Evolutionary conservation across 2,113 vertebrate genomes (phyloP).

Genomic region (Oryzias woworae): DNA sequence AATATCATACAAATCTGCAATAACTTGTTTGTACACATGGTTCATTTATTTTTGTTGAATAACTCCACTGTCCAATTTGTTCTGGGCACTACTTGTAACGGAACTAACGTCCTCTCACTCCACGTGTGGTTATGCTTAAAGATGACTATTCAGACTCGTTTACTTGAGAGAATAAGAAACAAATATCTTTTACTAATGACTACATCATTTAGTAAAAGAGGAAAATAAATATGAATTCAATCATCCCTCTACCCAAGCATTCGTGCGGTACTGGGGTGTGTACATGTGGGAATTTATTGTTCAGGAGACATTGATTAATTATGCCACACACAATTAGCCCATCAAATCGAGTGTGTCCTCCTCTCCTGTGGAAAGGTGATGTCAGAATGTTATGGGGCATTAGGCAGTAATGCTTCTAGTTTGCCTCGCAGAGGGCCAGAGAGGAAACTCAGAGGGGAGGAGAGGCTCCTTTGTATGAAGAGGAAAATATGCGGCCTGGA

Average conservation of each 20-base stretch:
- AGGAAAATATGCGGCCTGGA: conserved; percentile 40
- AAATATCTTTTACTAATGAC: conserved; percentile 47
- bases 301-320: conserved; percentile 81
- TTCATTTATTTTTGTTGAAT: no score
- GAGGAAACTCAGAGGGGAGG: conserved; percentile 37
- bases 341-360: conserved; percentile 79
- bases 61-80: neutral
- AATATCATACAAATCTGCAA: no score
- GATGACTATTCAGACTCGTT: conserved; percentile 3
- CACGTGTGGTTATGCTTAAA: neutral
- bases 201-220: conserved; percentile 56
- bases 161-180: conserved; percentile 21
- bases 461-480: conserved; percentile 51
- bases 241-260: conserved; percentile 54
- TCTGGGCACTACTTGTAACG: neutral
- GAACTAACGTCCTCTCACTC: neutral
- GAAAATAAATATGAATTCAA: conserved; percentile 69
- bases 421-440: conserved; percentile 60
- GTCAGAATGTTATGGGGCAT: conserved; percentile 75
- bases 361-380: conserved; percentile 78
- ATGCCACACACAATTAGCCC: conserved; percentile 79
- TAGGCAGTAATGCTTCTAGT: conserved; percentile 67
- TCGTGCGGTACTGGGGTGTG: conserved; percentile 52
- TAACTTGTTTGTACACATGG: no score
- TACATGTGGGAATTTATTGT: conserved; percentile 64